Percentiles rank a stretch among this genome's conserved stretches.
Conservation (phyloP, 1,140 invertebrate genomes). For the Brachionus paranguensis region DNA sequence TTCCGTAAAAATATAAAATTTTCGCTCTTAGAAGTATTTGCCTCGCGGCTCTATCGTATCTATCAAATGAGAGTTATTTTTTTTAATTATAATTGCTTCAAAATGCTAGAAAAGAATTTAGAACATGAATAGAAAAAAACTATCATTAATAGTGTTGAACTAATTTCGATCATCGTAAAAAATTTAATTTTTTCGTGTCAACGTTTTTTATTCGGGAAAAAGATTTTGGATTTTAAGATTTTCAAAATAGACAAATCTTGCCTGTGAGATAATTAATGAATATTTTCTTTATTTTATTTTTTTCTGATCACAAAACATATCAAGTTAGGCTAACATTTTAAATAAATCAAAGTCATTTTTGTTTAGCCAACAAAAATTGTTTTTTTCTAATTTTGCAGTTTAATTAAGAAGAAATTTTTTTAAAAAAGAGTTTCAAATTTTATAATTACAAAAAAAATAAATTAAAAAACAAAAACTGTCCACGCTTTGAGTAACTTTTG, state of each 20-base stretch:
- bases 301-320: neutral
- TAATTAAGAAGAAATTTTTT: no score
- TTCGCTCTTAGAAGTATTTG: neutral
- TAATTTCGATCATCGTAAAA: neutral
- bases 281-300: neutral
- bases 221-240: neutral
- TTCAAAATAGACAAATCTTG: neutral
- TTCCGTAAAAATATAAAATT: constrained; percentile 23
- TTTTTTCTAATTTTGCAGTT: no score
- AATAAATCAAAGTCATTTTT: neutral
- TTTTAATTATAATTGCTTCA: constrained; percentile 14
- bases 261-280: neutral
- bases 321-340: neutral
- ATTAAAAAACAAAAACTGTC: no score
- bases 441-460: no score
- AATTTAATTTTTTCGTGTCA: constrained; percentile 4
- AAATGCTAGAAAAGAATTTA: constrained; percentile 26
- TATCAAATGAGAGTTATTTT: neutral
- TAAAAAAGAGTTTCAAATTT: no score
- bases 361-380: neutral
- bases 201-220: neutral
- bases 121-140: constrained; percentile 19
- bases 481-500: no score
- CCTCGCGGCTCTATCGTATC: neutral
- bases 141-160: constrained; percentile 17